phyloP scores from a whole-genome alignment of 1,140 invertebrate genomes.

The Drosophila truncata region DNA sequence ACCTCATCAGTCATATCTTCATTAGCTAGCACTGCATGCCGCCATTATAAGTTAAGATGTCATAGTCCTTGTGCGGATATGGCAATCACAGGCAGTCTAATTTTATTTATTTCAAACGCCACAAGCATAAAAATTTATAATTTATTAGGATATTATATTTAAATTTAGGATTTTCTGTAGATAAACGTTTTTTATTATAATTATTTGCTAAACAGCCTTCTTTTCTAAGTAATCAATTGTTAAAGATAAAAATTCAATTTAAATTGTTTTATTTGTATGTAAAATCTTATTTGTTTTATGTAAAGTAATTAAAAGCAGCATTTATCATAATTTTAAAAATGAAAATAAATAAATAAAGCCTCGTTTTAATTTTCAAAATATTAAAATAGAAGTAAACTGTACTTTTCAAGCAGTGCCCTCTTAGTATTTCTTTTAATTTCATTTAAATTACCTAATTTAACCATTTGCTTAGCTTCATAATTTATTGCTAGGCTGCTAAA shows the following conservation, averaged over 20 bases:
- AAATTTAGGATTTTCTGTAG: no score
- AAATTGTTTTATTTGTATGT: no score
- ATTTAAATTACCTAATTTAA: neutral
- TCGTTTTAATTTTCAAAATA: neutral
- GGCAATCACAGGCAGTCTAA: constrained; percentile 1
- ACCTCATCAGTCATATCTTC: constrained; percentile 34
- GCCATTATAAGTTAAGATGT: neutral
- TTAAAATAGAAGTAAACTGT: neutral
- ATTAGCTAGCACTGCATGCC: constrained; percentile 38
- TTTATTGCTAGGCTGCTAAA: neutral
- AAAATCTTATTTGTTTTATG: no score
- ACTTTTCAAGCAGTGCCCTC: neutral
- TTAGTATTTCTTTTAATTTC: neutral
- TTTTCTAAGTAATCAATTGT: no score
- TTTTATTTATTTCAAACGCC: neutral
- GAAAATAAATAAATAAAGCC: neutral
- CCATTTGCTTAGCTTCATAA: neutral
- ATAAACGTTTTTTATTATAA: neutral
- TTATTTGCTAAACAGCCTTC: no score
- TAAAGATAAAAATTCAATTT: no score
- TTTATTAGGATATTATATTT: neutral
- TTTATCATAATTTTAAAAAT: neutral
- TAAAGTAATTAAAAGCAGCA: neutral
- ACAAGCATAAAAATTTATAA: no score
- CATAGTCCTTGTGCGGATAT: neutral